phyloP scores from a whole-genome alignment of 2,888 invertebrate genomes.

The Machimus rusticus region DNA sequence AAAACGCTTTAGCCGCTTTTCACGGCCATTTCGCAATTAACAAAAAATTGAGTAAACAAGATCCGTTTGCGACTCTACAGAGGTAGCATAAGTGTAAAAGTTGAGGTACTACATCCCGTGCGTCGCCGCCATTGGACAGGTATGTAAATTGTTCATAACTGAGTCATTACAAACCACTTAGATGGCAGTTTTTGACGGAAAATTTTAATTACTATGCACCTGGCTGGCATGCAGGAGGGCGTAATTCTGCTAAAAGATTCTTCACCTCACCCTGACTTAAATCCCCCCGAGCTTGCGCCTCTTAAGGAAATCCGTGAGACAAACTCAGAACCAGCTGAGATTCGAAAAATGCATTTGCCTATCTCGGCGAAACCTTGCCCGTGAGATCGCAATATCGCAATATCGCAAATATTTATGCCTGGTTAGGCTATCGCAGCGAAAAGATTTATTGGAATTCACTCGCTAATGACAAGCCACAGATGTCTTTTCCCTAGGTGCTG shows the following conservation, averaged over 20 bases:
- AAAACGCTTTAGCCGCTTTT: background rate
- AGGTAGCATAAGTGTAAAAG: background rate
- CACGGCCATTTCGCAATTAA: background rate
- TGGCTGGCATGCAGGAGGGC: background rate
- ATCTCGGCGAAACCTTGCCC: background rate
- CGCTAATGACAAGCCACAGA: background rate
- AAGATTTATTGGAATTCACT: background rate
- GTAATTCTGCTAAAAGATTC: background rate
- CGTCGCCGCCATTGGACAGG: background rate
- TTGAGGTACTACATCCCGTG: background rate
- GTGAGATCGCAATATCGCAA: background rate
- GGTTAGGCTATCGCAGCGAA: background rate
- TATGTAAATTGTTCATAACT: background rate
- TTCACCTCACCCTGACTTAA: background rate
- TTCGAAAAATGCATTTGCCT: background rate
- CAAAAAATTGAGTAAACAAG: background rate
- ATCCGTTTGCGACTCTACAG: background rate
- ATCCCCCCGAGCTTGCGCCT: background rate
- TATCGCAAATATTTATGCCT: background rate
- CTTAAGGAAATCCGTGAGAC: background rate
- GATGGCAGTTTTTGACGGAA: background rate
- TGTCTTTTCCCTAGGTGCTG: background rate
- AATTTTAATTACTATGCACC: background rate
- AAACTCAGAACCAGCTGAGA: background rate
- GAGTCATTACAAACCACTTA: background rate